A percentile compares a stretch with the other conserved stretches of the same genome.
phyloP scores from a whole-genome alignment of 2,888 invertebrate species.

The Congeria kusceri region DNA sequence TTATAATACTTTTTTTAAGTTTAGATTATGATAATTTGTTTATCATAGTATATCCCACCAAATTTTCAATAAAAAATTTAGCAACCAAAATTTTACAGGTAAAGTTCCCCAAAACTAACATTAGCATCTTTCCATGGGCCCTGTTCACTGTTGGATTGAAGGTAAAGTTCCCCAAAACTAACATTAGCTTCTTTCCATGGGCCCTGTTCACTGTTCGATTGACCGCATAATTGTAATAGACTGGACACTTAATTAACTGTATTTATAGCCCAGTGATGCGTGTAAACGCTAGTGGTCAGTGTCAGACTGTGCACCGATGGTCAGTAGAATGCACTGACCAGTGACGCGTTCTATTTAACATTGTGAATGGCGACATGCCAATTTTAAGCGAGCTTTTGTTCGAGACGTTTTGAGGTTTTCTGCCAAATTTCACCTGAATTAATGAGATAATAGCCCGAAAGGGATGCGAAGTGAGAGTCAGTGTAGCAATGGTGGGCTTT shows the following conservation, averaged over 20 bases:
- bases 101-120: too few relatives aligned
- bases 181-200: too few relatives aligned
- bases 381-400: constrained; percentile 55
- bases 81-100: too few relatives aligned
- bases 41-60: too few relatives aligned
- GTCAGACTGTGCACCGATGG: constrained; percentile 49
- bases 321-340: constrained; percentile 45
- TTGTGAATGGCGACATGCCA: constrained; percentile 58
- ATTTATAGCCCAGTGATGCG: constrained; percentile 53
- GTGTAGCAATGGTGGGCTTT: background rate
- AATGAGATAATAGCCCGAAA: constrained; percentile 36
- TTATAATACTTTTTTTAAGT: too few relatives aligned
- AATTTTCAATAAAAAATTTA: too few relatives aligned
- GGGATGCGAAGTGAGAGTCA: constrained; percentile 37
- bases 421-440: constrained; percentile 40
- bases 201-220: constrained; percentile 17
- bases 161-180: too few relatives aligned
- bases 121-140: too few relatives aligned
- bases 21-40: too few relatives aligned
- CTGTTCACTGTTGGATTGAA: constrained; percentile 28
- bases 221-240: constrained; percentile 58
- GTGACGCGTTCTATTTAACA: constrained; percentile 45
- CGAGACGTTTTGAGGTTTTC: constrained; percentile 23
- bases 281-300: constrained; percentile 46
- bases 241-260: constrained; percentile 64